Conservation (phyloP, 2,888 invertebrate species). For the Leptopterna dolabrata region DNA sequence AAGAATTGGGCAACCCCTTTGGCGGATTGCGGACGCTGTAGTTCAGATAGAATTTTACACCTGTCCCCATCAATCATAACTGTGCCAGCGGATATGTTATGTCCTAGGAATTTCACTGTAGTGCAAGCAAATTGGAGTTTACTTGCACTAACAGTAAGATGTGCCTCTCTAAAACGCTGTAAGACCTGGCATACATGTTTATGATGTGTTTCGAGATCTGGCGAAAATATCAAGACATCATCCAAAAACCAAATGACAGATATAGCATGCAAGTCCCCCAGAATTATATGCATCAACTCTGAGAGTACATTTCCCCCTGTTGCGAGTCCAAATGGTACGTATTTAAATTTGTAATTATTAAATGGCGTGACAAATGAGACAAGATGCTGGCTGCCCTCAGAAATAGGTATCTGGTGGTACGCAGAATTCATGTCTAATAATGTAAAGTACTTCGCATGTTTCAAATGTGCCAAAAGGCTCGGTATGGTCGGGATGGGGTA, state of each 20-base stretch:
- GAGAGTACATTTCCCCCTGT: too few species aligned
- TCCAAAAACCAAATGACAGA: not conserved
- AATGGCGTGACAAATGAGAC: not conserved
- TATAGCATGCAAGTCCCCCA: not conserved
- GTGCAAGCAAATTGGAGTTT: too few species aligned
- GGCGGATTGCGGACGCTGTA: too few species aligned
- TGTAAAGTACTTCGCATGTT: not conserved
- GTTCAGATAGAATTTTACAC: too few species aligned
- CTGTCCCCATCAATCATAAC: too few species aligned
- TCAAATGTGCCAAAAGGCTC: not conserved
- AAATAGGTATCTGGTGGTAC: too few species aligned
- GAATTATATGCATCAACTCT: not conserved
- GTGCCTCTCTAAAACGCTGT: too few species aligned
- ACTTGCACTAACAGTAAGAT: too few species aligned
- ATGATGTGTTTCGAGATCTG: not conserved
- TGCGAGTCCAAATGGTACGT: not conserved
- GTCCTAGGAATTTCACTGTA: too few species aligned
- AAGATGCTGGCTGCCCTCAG: not conserved
- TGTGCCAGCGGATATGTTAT: too few species aligned
- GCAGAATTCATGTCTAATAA: not conserved
- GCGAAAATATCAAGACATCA: not conserved
- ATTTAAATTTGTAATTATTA: not conserved
- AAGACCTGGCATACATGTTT: not conserved
- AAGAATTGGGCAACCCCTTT: too few species aligned
- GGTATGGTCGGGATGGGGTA: not conserved